These are phyloP conservation scores for Acanthurus lineatus DNA, from an alignment of 2,797 vertebrate species.

Conservation along the genomic window DNA sequence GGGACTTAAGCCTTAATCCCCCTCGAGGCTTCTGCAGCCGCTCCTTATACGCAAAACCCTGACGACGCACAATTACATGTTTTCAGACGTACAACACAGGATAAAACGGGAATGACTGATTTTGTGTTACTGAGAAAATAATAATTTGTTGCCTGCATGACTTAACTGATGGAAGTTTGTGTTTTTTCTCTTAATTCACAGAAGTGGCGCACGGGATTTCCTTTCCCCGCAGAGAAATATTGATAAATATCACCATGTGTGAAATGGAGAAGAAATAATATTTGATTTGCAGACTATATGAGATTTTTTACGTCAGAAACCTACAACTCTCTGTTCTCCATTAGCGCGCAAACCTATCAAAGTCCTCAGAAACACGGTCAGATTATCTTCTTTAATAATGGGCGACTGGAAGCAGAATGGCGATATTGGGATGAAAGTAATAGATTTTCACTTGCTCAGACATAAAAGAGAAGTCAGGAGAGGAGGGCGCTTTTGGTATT, in stretches of 20 bases:
- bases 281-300: constrained; percentile 36
- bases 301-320: constrained; percentile 33
- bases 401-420: constrained; percentile 44
- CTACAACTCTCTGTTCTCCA: constrained; percentile 35
- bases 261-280: constrained; percentile 45
- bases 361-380: constrained; percentile 36
- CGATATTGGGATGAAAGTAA: constrained; percentile 74
- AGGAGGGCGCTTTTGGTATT: constrained; percentile 67
- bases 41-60: constrained; percentile 50
- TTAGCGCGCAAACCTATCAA: constrained; percentile 34
- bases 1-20: constrained; percentile 62
- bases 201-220: background rate
- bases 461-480: constrained; percentile 70
- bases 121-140: constrained; percentile 59
- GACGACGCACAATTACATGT: constrained; percentile 64
- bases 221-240: background rate
- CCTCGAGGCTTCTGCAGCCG: constrained; percentile 45
- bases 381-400: constrained; percentile 68
- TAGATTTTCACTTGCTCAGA: constrained; percentile 73
- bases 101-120: constrained; percentile 57
- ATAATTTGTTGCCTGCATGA: constrained; percentile 50
- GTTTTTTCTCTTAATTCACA: background rate
- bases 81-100: constrained; percentile 52
- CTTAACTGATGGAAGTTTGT: constrained; percentile 11
- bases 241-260: constrained; percentile 44